These are phyloP conservation scores for Caenorhabditis macrosperma DNA, from an alignment of 2,888 invertebrate genomes.

Conservation along the genomic window DNA sequence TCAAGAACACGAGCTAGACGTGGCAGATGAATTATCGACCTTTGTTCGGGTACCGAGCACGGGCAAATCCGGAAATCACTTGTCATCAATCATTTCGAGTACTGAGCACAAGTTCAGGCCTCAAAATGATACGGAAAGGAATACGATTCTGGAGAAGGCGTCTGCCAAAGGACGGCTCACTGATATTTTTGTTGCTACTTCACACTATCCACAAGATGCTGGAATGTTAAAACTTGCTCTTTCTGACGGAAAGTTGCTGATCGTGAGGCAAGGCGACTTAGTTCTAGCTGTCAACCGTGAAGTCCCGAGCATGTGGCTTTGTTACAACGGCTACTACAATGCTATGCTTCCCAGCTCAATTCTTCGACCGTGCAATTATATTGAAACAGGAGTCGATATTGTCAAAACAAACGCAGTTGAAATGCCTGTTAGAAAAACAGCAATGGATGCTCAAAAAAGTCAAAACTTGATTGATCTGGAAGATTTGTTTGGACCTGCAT, in stretches of 20 bases:
- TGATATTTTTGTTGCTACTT: slow-evolving; percentile 56
- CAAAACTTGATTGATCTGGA: slow-evolving; percentile 65
- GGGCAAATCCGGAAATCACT: background rate
- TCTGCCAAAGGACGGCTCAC: slow-evolving; percentile 51
- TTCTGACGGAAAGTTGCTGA: slow-evolving; percentile 53
- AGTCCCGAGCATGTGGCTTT: slow-evolving; percentile 61
- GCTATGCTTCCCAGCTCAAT: slow-evolving; percentile 61
- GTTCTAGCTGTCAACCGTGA: slow-evolving; percentile 63
- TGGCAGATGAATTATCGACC: background rate
- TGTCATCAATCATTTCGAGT: background rate
- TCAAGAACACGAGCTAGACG: background rate
- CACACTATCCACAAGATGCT: slow-evolving; percentile 47
- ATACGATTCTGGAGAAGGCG: slow-evolving; percentile 65
- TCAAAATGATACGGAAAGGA: slow-evolving; percentile 60
- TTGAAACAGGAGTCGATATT: slow-evolving; percentile 46
- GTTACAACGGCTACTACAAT: slow-evolving; percentile 69
- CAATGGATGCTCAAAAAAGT: slow-evolving; percentile 47
- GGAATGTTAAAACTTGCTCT: slow-evolving; percentile 54
- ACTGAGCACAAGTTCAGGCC: slow-evolving; percentile 52
- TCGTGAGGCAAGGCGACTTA: slow-evolving; percentile 60
- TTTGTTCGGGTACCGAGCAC: background rate
- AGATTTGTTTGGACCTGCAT: slow-evolving; percentile 50
- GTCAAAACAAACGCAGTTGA: background rate
- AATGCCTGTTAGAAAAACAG: too few relatives aligned
- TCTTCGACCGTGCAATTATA: slow-evolving; percentile 44